phyloP scores from a whole-genome alignment of 2,797 vertebrate genomes.

The Sebastes cheni region DNA sequence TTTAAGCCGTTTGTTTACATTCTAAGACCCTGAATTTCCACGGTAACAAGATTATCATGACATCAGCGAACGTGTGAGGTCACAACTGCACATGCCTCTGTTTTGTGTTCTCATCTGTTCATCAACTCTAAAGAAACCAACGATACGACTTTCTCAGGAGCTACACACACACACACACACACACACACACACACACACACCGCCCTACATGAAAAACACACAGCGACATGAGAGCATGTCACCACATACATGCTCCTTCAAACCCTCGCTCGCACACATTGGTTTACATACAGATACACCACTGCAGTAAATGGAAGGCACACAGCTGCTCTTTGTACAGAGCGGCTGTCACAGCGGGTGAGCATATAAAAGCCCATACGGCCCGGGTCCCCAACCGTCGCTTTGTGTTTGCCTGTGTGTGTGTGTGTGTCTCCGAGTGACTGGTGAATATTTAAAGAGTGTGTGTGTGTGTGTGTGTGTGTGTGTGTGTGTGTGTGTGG shows the following conservation, averaged over 20 bases:
- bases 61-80: background rate
- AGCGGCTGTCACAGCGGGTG: conserved; percentile 45
- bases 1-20: conserved; percentile 19
- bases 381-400: conserved; percentile 29
- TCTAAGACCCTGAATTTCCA: background rate
- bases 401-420: conserved; percentile 2
- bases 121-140: background rate
- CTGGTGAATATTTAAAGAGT: conserved; percentile 76
- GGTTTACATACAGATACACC: background rate
- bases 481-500: conserved; percentile 31
- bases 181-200: background rate
- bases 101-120: background rate
- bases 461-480: conserved; percentile 25
- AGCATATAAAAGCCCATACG: conserved; percentile 47
- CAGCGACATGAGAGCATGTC: background rate
- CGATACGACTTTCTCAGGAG: background rate
- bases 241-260: background rate
- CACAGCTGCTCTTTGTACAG: conserved; percentile 46
- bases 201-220: background rate
- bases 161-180: background rate
- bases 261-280: background rate
- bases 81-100: background rate
- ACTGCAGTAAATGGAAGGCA: conserved; percentile 44
- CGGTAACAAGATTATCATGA: conserved; percentile 3
- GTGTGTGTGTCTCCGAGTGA: conserved; percentile 18